phyloP scores from a whole-genome alignment of 2,888 invertebrate genomes.

The Eupithecia inturbata region DNA sequence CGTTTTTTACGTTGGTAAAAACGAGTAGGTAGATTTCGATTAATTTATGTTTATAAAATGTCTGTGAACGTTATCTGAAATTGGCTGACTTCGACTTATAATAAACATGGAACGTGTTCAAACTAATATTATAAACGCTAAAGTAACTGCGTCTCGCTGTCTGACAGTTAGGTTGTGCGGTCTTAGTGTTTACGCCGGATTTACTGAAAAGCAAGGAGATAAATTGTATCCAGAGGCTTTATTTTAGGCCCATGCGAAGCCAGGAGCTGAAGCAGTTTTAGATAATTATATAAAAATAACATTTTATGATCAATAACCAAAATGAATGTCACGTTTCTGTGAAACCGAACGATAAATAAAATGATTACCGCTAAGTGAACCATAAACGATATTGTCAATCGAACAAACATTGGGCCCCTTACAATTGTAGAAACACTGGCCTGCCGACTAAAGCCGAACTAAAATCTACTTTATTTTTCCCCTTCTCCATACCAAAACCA shows the following conservation, averaged over 20 bases:
- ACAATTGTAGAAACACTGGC: slow-evolving; percentile 74
- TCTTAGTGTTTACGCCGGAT: not conserved
- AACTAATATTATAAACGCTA: too few relatives aligned
- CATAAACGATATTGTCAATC: slow-evolving; percentile 78
- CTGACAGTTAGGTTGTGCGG: too few relatives aligned
- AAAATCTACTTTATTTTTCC: slow-evolving; percentile 47
- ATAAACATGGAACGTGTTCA: too few relatives aligned
- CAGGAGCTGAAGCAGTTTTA: not conserved
- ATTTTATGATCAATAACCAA: not conserved
- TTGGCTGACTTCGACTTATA: too few relatives aligned
- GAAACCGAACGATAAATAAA: slow-evolving; percentile 67
- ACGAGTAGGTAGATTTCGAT: not conserved
- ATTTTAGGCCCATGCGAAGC: not conserved
- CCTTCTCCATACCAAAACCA: slow-evolving; percentile 26
- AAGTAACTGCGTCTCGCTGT: too few relatives aligned
- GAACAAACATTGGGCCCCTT: slow-evolving; percentile 68
- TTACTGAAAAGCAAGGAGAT: not conserved
- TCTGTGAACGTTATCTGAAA: not conserved
- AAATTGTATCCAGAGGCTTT: not conserved
- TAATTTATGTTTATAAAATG: not conserved
- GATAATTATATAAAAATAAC: not conserved
- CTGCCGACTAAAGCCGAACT: slow-evolving; percentile 66
- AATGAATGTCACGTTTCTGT: slow-evolving; percentile 50
- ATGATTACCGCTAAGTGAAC: slow-evolving; percentile 73
- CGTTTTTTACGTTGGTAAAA: not conserved